Evolutionary conservation across 2,797 vertebrate genomes (phyloP).

Genomic region (Microcaecilia unicolor): DNA sequence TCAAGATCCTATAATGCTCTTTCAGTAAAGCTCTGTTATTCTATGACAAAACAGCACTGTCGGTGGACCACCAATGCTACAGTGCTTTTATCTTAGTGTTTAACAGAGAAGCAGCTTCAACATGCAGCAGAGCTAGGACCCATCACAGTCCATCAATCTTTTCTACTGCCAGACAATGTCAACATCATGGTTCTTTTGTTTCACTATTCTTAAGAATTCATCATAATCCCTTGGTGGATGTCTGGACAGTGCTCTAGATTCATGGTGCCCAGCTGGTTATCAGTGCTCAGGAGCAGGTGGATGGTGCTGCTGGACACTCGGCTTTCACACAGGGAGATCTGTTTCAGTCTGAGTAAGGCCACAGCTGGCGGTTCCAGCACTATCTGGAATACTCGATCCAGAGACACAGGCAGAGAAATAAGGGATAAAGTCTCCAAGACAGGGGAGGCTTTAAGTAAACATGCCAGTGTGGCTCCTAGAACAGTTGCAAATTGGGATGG

Average conservation of each 20-base stretch:
- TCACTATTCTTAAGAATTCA: not conserved
- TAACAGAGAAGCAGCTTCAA: too few relatives aligned
- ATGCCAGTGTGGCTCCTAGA: conserved; percentile 40
- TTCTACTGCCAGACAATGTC: conserved; percentile 29
- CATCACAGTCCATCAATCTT: too few relatives aligned
- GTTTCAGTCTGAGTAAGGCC: conserved; percentile 2
- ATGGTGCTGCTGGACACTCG: not conserved
- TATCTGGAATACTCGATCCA: conserved; percentile 38
- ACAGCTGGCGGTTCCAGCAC: not conserved
- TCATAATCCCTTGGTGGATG: conserved; percentile 29
- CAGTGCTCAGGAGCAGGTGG: conserved; percentile 15
- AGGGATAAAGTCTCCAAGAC: conserved; percentile 49
- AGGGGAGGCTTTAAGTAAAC: conserved; percentile 43
- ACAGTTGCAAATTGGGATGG: conserved; percentile 26
- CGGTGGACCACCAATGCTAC: too few relatives aligned
- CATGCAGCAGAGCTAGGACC: too few relatives aligned
- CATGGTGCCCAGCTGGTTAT: conserved; percentile 13
- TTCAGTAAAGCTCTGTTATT: too few relatives aligned
- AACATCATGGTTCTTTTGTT: conserved; percentile 12
- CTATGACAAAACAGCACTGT: too few relatives aligned
- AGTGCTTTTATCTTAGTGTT: too few relatives aligned
- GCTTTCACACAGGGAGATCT: conserved; percentile 24
- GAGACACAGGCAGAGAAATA: conserved; percentile 45
- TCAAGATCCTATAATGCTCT: too few relatives aligned
- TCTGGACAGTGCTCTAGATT: conserved; percentile 31